Percentiles rank a stretch among this genome's conserved stretches.
Conservation (phyloP, 2,113 vertebrate genomes). For the Paramormyrops kingsleyae region DNA sequence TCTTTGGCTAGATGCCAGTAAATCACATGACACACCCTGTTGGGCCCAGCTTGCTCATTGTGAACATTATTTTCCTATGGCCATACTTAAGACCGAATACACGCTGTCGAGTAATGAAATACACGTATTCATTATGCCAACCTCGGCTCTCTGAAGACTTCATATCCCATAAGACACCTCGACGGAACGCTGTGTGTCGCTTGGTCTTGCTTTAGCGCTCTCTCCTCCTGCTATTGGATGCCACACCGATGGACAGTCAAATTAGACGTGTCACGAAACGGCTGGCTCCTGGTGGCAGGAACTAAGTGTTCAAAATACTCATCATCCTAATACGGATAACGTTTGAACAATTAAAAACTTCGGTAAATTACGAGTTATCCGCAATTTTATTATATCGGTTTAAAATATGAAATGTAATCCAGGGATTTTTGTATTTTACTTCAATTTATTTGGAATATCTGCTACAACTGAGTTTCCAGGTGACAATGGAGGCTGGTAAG, state of each 20-base stretch:
- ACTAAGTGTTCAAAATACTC: neutral
- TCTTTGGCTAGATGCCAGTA: too few species aligned
- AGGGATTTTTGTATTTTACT: neutral
- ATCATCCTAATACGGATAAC: neutral
- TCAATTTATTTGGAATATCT: neutral
- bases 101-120: neutral
- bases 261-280: neutral
- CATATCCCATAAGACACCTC: neutral
- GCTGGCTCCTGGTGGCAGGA: neutral
- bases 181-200: neutral
- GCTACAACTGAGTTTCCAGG: neutral
- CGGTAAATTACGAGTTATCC: neutral
- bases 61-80: neutral
- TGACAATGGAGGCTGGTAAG: slow-evolving; percentile 41
- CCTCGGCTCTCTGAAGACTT: neutral
- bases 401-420: slow-evolving; percentile 7
- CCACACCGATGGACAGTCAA: neutral
- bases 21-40: too few species aligned
- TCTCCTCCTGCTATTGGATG: neutral
- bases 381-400: neutral
- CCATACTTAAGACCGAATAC: neutral
- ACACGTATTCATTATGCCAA: neutral
- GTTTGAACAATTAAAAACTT: neutral
- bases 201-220: neutral
- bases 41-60: too few species aligned